A percentile compares a stretch with the other conserved stretches of the same genome.
phyloP scores from a whole-genome alignment of 2,888 invertebrate species.

The Chouioia cunea region DNA sequence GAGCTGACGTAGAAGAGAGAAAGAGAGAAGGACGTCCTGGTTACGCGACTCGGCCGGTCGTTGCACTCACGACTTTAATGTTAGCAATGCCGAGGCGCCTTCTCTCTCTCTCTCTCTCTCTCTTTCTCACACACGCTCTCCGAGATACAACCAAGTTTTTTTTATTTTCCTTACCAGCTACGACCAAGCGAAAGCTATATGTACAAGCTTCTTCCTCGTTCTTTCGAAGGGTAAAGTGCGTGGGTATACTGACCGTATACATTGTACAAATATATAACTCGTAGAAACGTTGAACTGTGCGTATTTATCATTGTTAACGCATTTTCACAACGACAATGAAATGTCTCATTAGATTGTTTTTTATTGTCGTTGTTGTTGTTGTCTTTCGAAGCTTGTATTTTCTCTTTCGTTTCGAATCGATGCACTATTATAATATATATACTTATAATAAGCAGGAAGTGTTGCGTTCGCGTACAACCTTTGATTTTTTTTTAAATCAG shows the following conservation, averaged over 20 bases:
- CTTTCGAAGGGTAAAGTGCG: neutral
- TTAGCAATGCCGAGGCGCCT: conserved; percentile 31
- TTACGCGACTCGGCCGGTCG: conserved; percentile 54
- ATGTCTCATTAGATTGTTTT: no score
- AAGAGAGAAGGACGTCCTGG: conserved; percentile 60
- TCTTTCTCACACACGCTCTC: no score
- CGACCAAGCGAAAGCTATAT: no score
- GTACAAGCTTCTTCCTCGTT: no score
- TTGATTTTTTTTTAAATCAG: conserved; percentile 16
- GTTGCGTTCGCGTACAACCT: conserved; percentile 9
- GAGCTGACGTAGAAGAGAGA: conserved; percentile 54
- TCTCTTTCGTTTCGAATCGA: neutral
- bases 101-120: conserved; percentile 10
- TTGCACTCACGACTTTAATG: conserved; percentile 52
- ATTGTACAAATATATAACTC: no score
- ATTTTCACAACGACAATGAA: no score
- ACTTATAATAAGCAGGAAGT: conserved; percentile 1
- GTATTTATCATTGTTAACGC: no score
- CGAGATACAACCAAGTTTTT: no score
- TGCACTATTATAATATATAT: neutral
- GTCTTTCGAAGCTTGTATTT: no score
- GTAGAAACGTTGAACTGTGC: no score
- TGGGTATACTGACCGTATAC: neutral
- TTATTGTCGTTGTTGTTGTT: no score
- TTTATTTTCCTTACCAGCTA: neutral